Percentiles rank a stretch among this genome's conserved stretches.
phyloP scores from a whole-genome alignment of 2,113 vertebrate genomes.

The Neodontobutis hainanensis region DNA sequence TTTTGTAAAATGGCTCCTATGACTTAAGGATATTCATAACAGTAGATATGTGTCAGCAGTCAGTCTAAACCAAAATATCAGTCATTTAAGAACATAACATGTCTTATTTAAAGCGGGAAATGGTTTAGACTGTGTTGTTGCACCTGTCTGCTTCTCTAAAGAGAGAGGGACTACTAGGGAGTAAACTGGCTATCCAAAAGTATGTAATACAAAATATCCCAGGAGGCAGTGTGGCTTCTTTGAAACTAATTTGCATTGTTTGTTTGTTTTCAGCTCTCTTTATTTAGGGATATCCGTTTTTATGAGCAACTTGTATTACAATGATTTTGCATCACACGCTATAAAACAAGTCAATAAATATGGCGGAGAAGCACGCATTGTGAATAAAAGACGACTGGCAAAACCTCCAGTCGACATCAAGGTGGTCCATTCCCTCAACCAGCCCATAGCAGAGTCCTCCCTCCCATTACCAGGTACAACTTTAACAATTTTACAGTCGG shows the following conservation, averaged over 20 bases:
- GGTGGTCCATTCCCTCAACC: constrained; percentile 83
- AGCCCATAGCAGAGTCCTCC: constrained; percentile 64
- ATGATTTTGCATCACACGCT: constrained; percentile 72
- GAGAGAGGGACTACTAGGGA: too few species aligned
- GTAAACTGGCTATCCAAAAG: too few species aligned
- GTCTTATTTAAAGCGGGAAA: too few species aligned
- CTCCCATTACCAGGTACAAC: constrained; percentile 58
- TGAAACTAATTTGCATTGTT: constrained; percentile 3
- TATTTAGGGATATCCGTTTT: constrained; percentile 82
- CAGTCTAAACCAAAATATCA: too few species aligned
- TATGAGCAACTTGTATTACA: constrained; percentile 84
- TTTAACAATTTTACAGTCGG: not conserved
- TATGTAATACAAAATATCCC: not conserved
- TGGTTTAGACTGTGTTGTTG: too few species aligned
- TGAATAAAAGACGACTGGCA: constrained; percentile 73
- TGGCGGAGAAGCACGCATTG: constrained; percentile 78
- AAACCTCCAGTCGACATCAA: constrained; percentile 77
- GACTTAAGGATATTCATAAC: too few species aligned
- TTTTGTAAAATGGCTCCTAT: not conserved
- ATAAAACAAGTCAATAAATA: constrained; percentile 85
- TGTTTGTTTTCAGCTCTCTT: constrained; percentile 74
- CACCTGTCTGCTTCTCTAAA: not conserved
- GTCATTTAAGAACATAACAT: too few species aligned
- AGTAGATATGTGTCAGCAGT: too few species aligned
- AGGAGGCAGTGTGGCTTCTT: too few species aligned